These are phyloP conservation scores for Erinaceus europaeus DNA, from an alignment of 2,113 vertebrate genomes.

Conservation along the genomic window DNA sequence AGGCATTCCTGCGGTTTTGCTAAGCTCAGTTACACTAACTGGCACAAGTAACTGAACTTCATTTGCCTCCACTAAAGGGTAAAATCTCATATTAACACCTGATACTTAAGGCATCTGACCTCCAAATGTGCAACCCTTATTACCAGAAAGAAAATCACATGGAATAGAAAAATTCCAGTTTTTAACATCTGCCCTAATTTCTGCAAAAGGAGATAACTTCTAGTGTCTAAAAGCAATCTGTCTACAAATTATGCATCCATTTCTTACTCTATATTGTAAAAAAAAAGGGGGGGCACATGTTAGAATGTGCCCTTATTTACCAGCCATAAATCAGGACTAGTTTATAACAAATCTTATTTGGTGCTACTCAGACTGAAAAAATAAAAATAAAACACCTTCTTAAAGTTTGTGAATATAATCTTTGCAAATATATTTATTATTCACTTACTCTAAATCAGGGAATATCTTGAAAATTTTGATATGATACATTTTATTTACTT, in stretches of 20 bases:
- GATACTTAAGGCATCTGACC: not conserved
- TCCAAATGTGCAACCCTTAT: too few relatives aligned
- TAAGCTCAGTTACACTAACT: not conserved
- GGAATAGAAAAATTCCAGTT: not conserved
- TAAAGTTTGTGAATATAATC: not conserved
- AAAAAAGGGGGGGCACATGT: too few relatives aligned
- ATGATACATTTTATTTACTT: not conserved
- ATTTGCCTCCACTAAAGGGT: not conserved
- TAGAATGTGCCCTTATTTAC: too few relatives aligned
- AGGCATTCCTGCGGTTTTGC: not conserved
- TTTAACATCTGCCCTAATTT: constrained; percentile 11
- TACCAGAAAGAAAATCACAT: too few relatives aligned
- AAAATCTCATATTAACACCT: not conserved
- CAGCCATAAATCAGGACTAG: not conserved
- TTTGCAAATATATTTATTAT: not conserved
- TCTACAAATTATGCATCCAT: not conserved
- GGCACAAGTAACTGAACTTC: not conserved
- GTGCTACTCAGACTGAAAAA: not conserved
- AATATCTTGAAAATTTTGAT: not conserved
- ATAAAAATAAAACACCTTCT: not conserved
- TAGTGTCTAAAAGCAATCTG: not conserved
- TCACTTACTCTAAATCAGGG: not conserved
- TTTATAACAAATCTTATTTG: not conserved
- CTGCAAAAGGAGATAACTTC: not conserved
- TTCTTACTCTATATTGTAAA: not conserved